Percentiles rank a stretch among this genome's conserved stretches.
Evolutionary conservation across 2,888 invertebrate species (phyloP).

Genomic region (Trachelus iudaicus): DNA sequence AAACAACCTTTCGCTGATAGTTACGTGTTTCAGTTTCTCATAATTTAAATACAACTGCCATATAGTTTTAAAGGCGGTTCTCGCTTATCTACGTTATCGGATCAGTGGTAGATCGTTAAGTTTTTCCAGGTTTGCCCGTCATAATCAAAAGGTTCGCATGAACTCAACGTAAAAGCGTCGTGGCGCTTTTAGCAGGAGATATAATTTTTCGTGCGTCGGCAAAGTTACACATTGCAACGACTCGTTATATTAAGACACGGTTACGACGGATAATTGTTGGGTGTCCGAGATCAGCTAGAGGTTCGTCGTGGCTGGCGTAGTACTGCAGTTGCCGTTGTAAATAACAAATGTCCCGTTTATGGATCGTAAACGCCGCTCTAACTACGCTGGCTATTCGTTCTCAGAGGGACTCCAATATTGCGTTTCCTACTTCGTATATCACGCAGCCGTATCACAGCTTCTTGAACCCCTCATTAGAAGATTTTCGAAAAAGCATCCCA

Average conservation of each 20-base stretch:
- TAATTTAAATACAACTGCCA: background rate
- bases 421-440: slow-evolving; percentile 55
- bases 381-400: slow-evolving; percentile 41
- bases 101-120: background rate
- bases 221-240: slow-evolving; percentile 29
- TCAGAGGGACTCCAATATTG: slow-evolving; percentile 28
- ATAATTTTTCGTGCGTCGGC: slow-evolving; percentile 1
- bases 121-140: background rate
- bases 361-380: slow-evolving; percentile 58
- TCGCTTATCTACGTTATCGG: background rate
- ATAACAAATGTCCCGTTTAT: slow-evolving; percentile 58
- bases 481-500: slow-evolving; percentile 2
- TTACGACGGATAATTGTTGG: slow-evolving; percentile 57
- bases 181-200: background rate
- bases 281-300: slow-evolving; percentile 26
- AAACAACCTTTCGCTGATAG: background rate
- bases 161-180: background rate
- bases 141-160: background rate
- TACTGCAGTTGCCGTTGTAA: slow-evolving; percentile 43
- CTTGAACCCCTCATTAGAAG: slow-evolving; percentile 36
- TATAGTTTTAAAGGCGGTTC: background rate
- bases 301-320: background rate
- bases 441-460: slow-evolving; percentile 27
- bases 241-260: slow-evolving; percentile 50
- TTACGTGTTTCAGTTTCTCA: background rate